phyloP scores from a whole-genome alignment of 2,113 vertebrate species.

The Eudyptes chrysolophus region DNA sequence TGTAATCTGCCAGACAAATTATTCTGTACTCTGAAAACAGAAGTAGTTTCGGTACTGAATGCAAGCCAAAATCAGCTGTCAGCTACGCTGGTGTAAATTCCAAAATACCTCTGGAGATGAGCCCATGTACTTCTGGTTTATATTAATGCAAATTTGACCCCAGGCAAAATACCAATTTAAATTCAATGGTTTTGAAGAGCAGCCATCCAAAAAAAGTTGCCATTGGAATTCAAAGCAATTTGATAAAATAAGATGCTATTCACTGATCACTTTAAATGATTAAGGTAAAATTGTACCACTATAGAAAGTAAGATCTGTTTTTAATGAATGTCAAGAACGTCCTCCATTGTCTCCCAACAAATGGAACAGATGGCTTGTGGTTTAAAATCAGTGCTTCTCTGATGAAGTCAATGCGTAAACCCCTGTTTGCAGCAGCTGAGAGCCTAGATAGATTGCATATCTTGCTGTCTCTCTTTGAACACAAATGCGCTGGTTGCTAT shows the following conservation, averaged over 20 bases:
- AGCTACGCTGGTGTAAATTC: not conserved
- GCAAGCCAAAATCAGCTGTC: not conserved
- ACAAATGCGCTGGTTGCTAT: not conserved
- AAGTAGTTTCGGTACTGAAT: not conserved
- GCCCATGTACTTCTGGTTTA: not conserved
- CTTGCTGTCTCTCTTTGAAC: not conserved
- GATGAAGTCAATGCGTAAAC: not conserved
- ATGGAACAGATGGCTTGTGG: not conserved
- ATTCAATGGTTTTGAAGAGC: not conserved
- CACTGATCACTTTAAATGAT: not conserved
- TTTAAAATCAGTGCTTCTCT: not conserved
- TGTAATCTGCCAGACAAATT: not conserved
- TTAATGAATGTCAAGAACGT: not conserved
- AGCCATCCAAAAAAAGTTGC: not conserved
- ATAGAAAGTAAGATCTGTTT: not conserved
- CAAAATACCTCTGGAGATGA: not conserved
- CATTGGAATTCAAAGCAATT: not conserved
- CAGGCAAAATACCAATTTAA: not conserved
- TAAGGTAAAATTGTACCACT: not conserved
- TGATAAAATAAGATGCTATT: not conserved
- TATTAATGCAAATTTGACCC: not conserved
- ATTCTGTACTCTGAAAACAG: not conserved
- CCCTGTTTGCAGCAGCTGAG: not conserved
- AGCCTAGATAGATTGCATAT: not conserved
- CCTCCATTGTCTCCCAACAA: not conserved